Evolutionary conservation across 2,797 vertebrate species (phyloP).

Genomic region (Pangasius djambal): DNA sequence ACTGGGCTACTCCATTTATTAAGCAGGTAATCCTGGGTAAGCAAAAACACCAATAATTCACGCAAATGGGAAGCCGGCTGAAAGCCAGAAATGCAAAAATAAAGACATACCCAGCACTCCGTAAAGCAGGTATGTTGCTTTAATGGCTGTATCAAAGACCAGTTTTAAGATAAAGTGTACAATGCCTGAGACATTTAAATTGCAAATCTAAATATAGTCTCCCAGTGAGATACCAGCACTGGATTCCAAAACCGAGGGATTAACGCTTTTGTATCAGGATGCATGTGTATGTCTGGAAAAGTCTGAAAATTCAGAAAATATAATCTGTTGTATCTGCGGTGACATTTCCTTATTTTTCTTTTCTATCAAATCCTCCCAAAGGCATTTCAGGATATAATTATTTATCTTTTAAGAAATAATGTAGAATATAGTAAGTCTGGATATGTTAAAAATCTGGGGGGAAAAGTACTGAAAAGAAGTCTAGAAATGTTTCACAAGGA

Average conservation of each 20-base stretch:
- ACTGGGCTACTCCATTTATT: slow-evolving; percentile 48
- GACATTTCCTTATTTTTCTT: background rate
- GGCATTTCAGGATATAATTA: no score
- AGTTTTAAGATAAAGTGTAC: background rate
- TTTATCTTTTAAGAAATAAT: background rate
- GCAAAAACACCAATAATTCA: slow-evolving; percentile 7
- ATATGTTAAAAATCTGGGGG: background rate
- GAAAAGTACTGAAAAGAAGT: background rate
- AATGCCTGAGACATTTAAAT: background rate
- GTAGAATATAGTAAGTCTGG: background rate
- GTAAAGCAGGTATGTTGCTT: background rate
- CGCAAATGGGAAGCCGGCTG: slow-evolving; percentile 6
- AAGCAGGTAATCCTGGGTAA: slow-evolving; percentile 42
- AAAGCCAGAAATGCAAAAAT: slow-evolving; percentile 32
- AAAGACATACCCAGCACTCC: slow-evolving; percentile 7
- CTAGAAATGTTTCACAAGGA: background rate
- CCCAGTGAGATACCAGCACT: background rate
- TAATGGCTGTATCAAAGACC: slow-evolving; percentile 5
- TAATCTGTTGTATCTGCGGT: background rate
- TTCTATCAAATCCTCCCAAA: background rate
- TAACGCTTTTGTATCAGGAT: background rate
- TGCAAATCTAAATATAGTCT: background rate
- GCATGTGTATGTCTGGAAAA: background rate
- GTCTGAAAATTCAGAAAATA: background rate
- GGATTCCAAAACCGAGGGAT: background rate